phyloP scores from a whole-genome alignment of 2,113 vertebrate genomes.

The Chlorodrepanis virens region DNA sequence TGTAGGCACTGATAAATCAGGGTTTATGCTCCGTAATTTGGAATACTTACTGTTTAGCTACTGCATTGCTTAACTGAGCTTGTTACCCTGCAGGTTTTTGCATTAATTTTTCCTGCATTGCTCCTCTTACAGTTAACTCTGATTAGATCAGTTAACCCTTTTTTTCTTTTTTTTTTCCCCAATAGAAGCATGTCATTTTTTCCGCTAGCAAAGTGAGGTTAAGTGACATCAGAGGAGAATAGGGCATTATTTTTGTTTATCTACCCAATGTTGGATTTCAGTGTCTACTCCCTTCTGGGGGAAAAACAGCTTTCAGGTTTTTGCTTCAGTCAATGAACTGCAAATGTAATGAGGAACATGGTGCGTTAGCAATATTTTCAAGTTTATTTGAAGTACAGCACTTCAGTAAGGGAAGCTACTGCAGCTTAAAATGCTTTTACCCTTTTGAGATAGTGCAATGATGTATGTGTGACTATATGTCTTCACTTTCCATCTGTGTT shows the following conservation, averaged over 20 bases:
- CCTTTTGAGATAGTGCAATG: background rate
- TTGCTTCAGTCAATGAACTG: background rate
- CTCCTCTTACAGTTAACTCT: background rate
- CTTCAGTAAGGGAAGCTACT: background rate
- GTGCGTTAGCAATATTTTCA: background rate
- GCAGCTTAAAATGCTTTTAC: background rate
- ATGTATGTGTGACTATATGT: background rate
- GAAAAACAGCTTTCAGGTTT: background rate
- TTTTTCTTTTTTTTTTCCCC: too few relatives aligned
- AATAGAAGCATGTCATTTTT: background rate
- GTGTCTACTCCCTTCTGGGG: background rate
- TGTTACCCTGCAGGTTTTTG: background rate
- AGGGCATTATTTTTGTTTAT: background rate
- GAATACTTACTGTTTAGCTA: background rate
- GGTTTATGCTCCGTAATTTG: background rate
- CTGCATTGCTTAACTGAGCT: background rate
- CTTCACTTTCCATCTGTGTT: background rate
- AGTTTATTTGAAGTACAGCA: background rate
- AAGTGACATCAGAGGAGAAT: background rate
- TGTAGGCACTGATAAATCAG: background rate
- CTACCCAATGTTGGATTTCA: background rate
- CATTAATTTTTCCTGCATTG: background rate
- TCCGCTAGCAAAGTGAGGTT: background rate
- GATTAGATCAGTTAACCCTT: background rate
- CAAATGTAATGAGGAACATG: background rate